Evolutionary conservation across 2,797 vertebrate species (phyloP).

Genomic region (Poeciliopsis turneri): DNA sequence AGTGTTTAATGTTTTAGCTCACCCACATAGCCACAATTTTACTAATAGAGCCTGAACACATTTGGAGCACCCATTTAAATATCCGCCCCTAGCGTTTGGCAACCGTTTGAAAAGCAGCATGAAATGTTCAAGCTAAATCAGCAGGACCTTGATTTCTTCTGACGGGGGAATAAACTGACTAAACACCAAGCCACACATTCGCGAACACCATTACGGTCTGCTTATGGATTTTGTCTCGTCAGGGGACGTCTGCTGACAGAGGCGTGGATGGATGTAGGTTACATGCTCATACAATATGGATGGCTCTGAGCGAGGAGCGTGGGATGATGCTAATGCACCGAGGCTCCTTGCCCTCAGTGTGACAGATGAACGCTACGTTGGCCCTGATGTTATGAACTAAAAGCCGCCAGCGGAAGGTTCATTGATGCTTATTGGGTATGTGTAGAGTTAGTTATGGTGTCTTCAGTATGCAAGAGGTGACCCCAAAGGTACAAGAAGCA

Average conservation of each 20-base stretch:
- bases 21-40: conserved; percentile 21
- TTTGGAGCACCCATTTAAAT: conserved; percentile 25
- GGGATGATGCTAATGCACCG: conserved; percentile 41
- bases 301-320: conserved; percentile 39
- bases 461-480: conserved; percentile 15
- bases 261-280: conserved; percentile 59
- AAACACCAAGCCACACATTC: conserved; percentile 28
- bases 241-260: conserved; percentile 38
- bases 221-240: conserved; percentile 43
- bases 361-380: conserved; percentile 41
- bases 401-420: conserved; percentile 10
- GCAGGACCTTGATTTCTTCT: conserved; percentile 42
- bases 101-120: conserved; percentile 17
- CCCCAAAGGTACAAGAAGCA: conserved; percentile 11
- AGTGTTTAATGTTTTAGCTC: conserved; percentile 18
- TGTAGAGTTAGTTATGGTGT: conserved; percentile 27
- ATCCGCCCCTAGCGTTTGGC: conserved; percentile 3
- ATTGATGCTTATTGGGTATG: not conserved
- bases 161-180: conserved; percentile 48
- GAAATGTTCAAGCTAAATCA: conserved; percentile 32
- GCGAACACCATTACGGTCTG: conserved; percentile 20
- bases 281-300: conserved; percentile 65
- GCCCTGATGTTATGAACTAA: conserved; percentile 15
- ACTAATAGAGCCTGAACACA: conserved; percentile 16
- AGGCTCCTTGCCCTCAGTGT: conserved; percentile 24